Base-by-base conservation (phyloP, 2,797 vertebrate species). In the Esox lucius region DNA sequence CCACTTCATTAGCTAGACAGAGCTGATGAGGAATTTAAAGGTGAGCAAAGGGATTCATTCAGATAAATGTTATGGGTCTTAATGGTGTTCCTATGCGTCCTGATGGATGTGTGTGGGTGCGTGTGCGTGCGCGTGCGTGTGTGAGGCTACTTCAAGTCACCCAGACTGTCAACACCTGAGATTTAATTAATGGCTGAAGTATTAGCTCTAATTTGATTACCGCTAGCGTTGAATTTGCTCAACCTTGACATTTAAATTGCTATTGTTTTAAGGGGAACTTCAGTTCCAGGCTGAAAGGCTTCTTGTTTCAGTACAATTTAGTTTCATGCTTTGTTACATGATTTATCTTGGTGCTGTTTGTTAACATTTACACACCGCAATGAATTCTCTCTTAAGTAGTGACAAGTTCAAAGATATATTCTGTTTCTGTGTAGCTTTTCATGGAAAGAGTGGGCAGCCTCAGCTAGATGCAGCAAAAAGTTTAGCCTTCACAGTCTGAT, bases 401-500 rank as follows among this genome's bases (percentile, higher is more conserved):
- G 11, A 13, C 7, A n/a, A 33, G n/a, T 39, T 24, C 28, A 61
- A 53, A 16, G 11, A 61, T 26, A 17, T 56, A 7, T 42, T 59
- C 26, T 49, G 46, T 64, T 68, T 70, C 56, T 64, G 24, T 48
- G 39, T 62, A 65, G 28, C 42, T 46, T 46, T 46, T 46, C 12
- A 46, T 46, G 12, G 9, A 11, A 46, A 13, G 42, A 6, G 24
- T 13, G n/a, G 12, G n/a, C 35, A 35, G 19, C 24, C 33, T 33
- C 65, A 39, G 72, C 66, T 56, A 62, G 51, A 49, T 28, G 67
- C 35, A 75, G 51, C 74, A 70, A 49, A 61, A 22, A 2, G 42
- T 46, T 46, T 46, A 46, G 42, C 65, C 75, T 77, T 72, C 70
- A 72, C 75, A 72, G 70, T 77, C 75, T 49, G 69, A 12, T 72